Evolutionary conservation across 2,113 vertebrate species (phyloP), one percentile per base, ranked within the genome.

Genomic region (Atlantisia rogersi): DNA sequence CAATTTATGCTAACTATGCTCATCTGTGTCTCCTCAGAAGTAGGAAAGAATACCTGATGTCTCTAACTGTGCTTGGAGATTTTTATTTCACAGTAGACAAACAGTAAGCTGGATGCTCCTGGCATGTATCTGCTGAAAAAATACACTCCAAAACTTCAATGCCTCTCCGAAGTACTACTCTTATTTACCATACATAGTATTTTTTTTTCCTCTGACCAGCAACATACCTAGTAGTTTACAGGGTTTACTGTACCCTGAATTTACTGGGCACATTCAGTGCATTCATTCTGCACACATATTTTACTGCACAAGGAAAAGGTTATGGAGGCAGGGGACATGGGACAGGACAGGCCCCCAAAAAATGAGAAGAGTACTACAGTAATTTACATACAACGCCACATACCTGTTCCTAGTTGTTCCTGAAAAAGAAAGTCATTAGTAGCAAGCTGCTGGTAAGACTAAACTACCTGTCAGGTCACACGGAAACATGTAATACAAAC

Each of bases 271-370:
- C 6, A 2, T 44, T 67, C 37, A 75, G 24, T 13, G 31, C 37
- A 31, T 26, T 75, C 16, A 19, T 59, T 59, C 52, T 63, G 31
- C 31, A 64, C n/a, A 6, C 0, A 1, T 37, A 62, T 46, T 63
- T 68, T 67, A 60, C 26, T 21, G 39, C 31, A 74, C 29, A 40
- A 12, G 6, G 40, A 62, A 31, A 53, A 70, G 20, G 46, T 10
- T 81, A 55, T 0, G 2, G 42, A 16, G 12, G n/a, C 1, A 1
- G 32, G 7, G 6, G 11, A 25, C 22, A 6, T 5, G 4, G 26
- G 32, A 70, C 28, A 6, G 37, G 37, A 79, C 2, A 5, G n/a
- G 48, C 86, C 42, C 29, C 15, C 8, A 52, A 65, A 64, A 65
- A 44, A 3, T 5, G 1, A 35, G 22, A 39, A 0, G 2, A n/a